Evolutionary conservation across 1,140 invertebrate species (phyloP).

Genomic region (Liolophura sinensis): DNA sequence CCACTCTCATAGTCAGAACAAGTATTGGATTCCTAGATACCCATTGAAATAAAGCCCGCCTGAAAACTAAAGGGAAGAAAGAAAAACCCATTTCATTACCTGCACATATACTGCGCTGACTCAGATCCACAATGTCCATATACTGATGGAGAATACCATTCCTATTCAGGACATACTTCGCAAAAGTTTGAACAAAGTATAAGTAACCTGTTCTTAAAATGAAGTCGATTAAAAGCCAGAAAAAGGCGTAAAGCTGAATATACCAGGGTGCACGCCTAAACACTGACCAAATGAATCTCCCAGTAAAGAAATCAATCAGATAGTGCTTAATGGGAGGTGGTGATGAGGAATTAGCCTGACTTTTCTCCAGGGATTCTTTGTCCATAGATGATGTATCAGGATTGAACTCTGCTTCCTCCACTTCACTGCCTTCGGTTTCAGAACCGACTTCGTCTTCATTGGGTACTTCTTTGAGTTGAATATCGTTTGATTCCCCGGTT

Average conservation of each 20-base stretch:
- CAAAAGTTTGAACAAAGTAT: constrained; percentile 37
- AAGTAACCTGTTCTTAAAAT: constrained; percentile 28
- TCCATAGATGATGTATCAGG: too few relatives aligned
- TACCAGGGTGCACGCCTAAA: constrained; percentile 40
- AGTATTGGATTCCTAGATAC: too few relatives aligned
- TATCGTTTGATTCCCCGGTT: too few relatives aligned
- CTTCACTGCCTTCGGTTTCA: too few relatives aligned
- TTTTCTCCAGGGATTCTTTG: not conserved
- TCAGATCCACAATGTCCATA: constrained; percentile 38
- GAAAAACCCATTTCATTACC: constrained; percentile 18
- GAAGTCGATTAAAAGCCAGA: constrained; percentile 32
- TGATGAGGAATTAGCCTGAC: not conserved
- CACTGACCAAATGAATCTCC: constrained; percentile 28
- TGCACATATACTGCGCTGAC: constrained; percentile 39
- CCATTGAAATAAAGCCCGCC: too few relatives aligned
- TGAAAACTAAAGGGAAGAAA: too few relatives aligned
- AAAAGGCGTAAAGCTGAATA: constrained; percentile 28
- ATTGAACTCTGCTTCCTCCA: too few relatives aligned
- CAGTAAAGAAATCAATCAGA: constrained; percentile 39
- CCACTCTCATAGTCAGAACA: too few relatives aligned
- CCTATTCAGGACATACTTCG: constrained; percentile 27
- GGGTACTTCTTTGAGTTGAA: too few relatives aligned
- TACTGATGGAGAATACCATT: constrained; percentile 37
- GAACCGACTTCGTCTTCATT: too few relatives aligned
- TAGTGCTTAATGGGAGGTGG: constrained; percentile 23